These are phyloP conservation scores for Cantharis rustica DNA, from an alignment of 2,888 invertebrate genomes.

Conservation along the genomic window DNA sequence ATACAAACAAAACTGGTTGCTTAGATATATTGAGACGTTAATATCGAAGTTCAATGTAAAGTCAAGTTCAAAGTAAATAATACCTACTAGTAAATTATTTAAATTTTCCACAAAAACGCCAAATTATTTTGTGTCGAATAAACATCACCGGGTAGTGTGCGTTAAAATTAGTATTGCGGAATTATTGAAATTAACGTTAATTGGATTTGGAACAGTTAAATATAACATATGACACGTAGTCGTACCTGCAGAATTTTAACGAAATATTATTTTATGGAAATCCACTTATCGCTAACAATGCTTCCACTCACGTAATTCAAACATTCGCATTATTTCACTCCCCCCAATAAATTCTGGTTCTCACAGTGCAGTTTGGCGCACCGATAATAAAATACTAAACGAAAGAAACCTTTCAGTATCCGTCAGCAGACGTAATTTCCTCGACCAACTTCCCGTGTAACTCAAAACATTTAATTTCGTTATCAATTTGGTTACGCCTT, in stretches of 20 bases:
- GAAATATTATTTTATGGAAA: neutral
- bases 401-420: neutral
- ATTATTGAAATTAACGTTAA: neutral
- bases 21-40: neutral
- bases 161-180: neutral
- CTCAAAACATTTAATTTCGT: neutral
- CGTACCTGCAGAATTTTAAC: neutral
- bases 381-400: neutral
- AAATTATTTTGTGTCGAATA: neutral
- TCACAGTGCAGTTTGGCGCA: neutral
- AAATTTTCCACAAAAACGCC: neutral
- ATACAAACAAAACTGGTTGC: neutral
- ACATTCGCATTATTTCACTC: neutral
- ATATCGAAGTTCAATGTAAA: neutral
- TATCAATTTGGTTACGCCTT: neutral
- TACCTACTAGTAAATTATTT: neutral
- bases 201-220: neutral
- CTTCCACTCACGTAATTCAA: neutral
- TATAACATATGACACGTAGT: neutral
- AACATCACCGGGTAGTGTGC: neutral
- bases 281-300: neutral
- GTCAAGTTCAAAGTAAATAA: neutral
- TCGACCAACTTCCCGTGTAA: neutral
- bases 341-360: neutral
- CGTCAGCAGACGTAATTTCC: neutral